A percentile compares a stretch with the other conserved stretches of the same genome.
phyloP scores from a whole-genome alignment of 2,888 invertebrate species.

The Spodoptera littoralis region DNA sequence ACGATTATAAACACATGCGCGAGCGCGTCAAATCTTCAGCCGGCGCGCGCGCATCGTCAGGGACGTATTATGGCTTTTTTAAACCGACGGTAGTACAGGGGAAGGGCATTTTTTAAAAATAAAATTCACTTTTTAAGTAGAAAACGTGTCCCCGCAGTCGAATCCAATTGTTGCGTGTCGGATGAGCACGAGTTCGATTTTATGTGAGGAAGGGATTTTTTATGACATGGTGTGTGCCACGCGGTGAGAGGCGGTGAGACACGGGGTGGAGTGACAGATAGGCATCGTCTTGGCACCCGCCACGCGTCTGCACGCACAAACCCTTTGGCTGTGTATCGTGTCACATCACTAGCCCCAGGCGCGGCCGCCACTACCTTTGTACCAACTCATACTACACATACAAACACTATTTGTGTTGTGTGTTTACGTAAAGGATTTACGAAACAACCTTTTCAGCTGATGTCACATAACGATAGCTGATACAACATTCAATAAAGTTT shows the following conservation, averaged over 20 bases:
- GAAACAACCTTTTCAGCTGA: conserved; percentile 38
- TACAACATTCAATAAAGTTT: conserved; percentile 5
- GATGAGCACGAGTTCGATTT: conserved; percentile 88
- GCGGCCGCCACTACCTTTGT: conserved; percentile 59
- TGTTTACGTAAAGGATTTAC: conserved; percentile 61
- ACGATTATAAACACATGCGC: conserved; percentile 88
- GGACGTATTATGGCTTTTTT: conserved; percentile 86
- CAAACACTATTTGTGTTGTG: conserved; percentile 40
- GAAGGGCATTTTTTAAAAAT: conserved; percentile 85
- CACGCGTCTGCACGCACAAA: conserved; percentile 70
- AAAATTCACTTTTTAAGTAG: conserved; percentile 84
- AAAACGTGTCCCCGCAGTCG: conserved; percentile 85
- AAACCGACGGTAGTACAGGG: conserved; percentile 80
- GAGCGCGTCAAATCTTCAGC: conserved; percentile 89
- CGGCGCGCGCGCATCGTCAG: conserved; percentile 82
- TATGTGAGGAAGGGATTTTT: conserved; percentile 85
- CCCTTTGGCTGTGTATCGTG: conserved; percentile 66
- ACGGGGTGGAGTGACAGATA: conserved; percentile 65
- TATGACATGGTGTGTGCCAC: conserved; percentile 83
- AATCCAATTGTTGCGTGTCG: conserved; percentile 88
- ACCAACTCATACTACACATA: conserved; percentile 33
- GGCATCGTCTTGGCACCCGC: conserved; percentile 66
- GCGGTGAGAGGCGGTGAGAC: conserved; percentile 59
- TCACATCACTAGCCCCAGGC: conserved; percentile 54
- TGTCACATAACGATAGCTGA: conserved; percentile 24